A percentile compares a stretch with the other conserved stretches of the same genome.
These are phyloP conservation scores for Sarcophilus harrisii DNA, from an alignment of 2,797 vertebrate species.

Conservation along the genomic window DNA sequence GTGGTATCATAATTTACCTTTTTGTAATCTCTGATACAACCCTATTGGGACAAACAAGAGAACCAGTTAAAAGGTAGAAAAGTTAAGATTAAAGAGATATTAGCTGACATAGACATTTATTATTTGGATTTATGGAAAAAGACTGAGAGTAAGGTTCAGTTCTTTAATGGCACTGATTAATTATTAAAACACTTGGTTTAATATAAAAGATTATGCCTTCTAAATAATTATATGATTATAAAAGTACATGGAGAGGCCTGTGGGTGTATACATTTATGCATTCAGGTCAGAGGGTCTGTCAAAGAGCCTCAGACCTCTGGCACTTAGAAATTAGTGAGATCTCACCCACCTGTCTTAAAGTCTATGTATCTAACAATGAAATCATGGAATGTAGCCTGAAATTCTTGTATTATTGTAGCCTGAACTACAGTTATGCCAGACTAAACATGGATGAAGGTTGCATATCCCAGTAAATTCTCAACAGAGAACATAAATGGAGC, in stretches of 20 bases:
- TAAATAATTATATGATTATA: not conserved
- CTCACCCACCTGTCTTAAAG: not conserved
- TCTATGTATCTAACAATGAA: not conserved
- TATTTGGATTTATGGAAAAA: constrained; percentile 16
- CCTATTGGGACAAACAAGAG: not conserved
- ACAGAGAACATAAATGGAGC: not conserved
- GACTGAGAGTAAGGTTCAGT: not conserved
- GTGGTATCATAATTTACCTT: not conserved
- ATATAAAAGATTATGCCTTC: not conserved
- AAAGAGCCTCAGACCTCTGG: not conserved
- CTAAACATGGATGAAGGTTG: not conserved
- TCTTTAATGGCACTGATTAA: constrained; percentile 11
- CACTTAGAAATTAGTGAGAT: not conserved
- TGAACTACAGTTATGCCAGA: not conserved
- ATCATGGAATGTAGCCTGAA: not conserved
- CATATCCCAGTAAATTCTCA: not conserved
- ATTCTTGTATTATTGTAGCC: not conserved
- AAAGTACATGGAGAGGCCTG: not conserved
- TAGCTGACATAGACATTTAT: not conserved
- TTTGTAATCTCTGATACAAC: not conserved
- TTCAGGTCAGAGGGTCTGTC: not conserved
- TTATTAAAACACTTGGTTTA: not conserved
- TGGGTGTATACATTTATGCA: not conserved
- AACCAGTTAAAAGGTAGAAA: not conserved
- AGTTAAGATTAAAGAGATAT: not conserved